Conservation (phyloP, 2,888 invertebrate species). For the Blastobasis adustella region DNA sequence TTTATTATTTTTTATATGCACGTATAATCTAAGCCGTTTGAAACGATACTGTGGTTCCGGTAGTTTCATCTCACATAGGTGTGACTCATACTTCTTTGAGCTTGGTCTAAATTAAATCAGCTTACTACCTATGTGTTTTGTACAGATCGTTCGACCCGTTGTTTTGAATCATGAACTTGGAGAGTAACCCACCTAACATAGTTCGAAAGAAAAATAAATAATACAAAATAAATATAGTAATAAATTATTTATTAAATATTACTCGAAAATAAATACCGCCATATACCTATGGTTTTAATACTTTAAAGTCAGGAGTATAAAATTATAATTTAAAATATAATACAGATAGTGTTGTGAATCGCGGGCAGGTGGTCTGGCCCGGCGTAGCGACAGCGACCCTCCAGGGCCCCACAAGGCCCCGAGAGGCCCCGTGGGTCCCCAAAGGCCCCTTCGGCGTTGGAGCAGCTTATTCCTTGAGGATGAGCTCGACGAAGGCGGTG, state of each 20-base stretch:
- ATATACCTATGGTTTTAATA: slow-evolving; percentile 63
- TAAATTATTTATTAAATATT: slow-evolving; percentile 64
- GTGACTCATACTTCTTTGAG: too few species aligned
- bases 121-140: not conserved
- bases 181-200: too few species aligned
- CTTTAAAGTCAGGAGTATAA: slow-evolving; percentile 68
- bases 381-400: slow-evolving; percentile 14
- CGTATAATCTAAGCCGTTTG: too few species aligned
- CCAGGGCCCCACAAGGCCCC: not conserved
- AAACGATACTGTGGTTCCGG: too few species aligned
- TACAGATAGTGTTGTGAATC: slow-evolving; percentile 42
- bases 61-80: too few species aligned
- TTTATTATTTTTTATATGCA: too few species aligned
- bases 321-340: slow-evolving; percentile 55
- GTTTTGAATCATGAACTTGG: not conserved
- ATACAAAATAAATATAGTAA: slow-evolving; percentile 44
- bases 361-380: slow-evolving; percentile 37
- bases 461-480: slow-evolving; percentile 79
- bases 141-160: not conserved
- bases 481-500: slow-evolving; percentile 97
- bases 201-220: slow-evolving; percentile 17
- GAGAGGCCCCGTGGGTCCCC: slow-evolving; percentile 2
- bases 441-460: not conserved
- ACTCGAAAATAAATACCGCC: slow-evolving; percentile 71
- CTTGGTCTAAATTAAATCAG: too few species aligned